Conservation (phyloP, 2,797 vertebrate genomes). For the Arvicola amphibius region DNA sequence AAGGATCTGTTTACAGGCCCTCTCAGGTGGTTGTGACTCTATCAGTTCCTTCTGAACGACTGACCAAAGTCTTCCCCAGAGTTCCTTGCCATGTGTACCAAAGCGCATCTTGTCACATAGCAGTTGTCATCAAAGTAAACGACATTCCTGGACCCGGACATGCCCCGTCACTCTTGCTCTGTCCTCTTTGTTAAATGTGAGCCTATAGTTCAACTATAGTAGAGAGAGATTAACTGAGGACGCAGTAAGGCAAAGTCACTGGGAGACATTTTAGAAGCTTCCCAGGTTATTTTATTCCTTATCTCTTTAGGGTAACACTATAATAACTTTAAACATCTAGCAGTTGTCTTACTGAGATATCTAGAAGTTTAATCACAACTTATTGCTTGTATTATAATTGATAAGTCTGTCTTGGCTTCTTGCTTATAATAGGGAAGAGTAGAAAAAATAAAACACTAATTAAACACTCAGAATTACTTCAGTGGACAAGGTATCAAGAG, state of each 20-base stretch:
- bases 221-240: background rate
- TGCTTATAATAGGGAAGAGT: background rate
- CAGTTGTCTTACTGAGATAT: background rate
- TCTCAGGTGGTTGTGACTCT: background rate
- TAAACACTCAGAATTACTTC: conserved; percentile 34
- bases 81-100: background rate
- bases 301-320: background rate
- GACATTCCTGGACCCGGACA: background rate
- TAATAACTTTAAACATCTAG: background rate
- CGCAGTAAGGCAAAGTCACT: background rate
- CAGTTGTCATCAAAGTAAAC: background rate
- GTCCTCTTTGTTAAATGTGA: background rate
- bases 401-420: background rate
- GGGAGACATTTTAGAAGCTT: background rate
- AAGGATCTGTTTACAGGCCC: background rate
- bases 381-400: background rate
- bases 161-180: background rate
- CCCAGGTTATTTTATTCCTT: background rate
- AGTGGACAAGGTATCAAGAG: background rate
- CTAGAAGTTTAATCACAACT: background rate
- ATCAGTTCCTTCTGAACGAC: background rate
- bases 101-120: background rate
- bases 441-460: background rate
- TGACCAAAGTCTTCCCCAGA: background rate
- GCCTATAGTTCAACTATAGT: background rate